Conservation (phyloP, 92 coral and sea anemone species). For the Porites lobata region DNA sequence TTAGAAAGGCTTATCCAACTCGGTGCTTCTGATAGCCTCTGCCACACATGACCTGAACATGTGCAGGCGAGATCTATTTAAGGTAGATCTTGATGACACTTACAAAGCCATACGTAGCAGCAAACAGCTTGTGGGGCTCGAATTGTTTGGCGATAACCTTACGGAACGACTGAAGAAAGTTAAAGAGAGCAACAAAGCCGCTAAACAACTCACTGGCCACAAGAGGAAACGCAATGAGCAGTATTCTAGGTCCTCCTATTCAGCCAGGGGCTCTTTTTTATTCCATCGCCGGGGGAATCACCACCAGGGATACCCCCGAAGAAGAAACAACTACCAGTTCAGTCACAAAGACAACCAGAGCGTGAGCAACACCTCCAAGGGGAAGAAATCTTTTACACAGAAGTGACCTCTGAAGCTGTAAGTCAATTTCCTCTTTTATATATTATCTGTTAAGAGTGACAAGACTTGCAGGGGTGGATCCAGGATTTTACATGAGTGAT, state of each 20-base stretch:
- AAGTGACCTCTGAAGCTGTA: background rate
- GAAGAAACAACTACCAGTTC: background rate
- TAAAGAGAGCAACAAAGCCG: background rate
- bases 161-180: slow-evolving; percentile 34
- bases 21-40: slow-evolving; percentile 43
- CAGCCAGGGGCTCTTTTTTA: background rate
- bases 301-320: slow-evolving; percentile 7
- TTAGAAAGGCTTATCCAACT: slow-evolving; percentile 49
- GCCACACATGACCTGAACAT: slow-evolving; percentile 44
- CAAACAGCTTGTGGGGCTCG: slow-evolving; percentile 36
- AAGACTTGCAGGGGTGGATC: too few relatives aligned
- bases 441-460: background rate
- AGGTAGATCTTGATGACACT: slow-evolving; percentile 34
- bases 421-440: background rate
- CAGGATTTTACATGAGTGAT: too few relatives aligned
- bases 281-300: background rate
- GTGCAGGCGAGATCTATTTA: slow-evolving; percentile 52
- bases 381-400: background rate
- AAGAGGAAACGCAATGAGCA: background rate
- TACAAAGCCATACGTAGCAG: slow-evolving; percentile 48
- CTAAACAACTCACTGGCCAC: slow-evolving; percentile 2
- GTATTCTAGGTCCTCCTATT: background rate
- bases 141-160: slow-evolving; percentile 64
- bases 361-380: background rate
- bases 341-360: background rate